phyloP scores from a whole-genome alignment of 2,888 invertebrate genomes.

The Agrochola litura region DNA sequence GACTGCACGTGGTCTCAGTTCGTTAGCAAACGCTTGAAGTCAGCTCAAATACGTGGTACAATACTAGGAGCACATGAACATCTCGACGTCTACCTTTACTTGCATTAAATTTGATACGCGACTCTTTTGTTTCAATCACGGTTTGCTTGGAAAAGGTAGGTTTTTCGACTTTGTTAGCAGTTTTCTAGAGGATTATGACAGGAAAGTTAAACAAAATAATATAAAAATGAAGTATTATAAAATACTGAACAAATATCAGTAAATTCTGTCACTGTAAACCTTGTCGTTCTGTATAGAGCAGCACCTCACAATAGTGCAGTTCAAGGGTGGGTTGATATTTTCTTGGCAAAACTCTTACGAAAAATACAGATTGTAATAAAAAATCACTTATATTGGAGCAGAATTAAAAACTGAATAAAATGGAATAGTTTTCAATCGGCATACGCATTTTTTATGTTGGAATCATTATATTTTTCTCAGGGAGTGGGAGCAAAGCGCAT shows the following conservation, averaged over 20 bases:
- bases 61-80: slow-evolving; percentile 13
- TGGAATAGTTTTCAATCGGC: neutral
- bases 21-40: neutral
- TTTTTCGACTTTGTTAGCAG: neutral
- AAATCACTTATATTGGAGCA: neutral
- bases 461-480: neutral
- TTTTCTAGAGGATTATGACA: neutral
- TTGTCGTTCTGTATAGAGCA: neutral
- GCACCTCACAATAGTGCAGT: neutral
- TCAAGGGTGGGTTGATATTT: neutral
- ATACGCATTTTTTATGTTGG: neutral
- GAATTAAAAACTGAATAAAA: neutral
- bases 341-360: neutral
- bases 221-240: no score
- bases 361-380: neutral
- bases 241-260: neutral
- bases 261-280: neutral
- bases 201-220: neutral
- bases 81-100: neutral
- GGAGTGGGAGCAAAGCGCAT: no score
- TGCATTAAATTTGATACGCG: neutral
- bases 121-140: neutral
- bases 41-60: neutral
- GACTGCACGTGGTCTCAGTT: neutral
- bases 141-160: neutral